Conservation (phyloP, 1,140 invertebrate genomes). For the Drosophila rhopaloa region DNA sequence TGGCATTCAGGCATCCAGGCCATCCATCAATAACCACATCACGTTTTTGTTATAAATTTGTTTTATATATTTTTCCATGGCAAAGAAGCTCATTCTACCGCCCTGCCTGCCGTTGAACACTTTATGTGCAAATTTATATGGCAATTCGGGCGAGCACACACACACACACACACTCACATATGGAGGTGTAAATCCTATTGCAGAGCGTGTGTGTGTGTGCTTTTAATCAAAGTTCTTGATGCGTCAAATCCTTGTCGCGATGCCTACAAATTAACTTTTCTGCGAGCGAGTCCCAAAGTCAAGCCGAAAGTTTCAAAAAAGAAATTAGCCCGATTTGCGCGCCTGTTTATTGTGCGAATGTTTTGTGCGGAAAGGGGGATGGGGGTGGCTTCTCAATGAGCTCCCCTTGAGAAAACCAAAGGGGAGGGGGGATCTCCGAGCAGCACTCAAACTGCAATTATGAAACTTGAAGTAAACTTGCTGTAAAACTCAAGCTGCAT, state of each 20-base stretch:
- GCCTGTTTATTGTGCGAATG: constrained; percentile 27
- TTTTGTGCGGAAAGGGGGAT: background rate
- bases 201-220: constrained; percentile 10
- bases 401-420: background rate
- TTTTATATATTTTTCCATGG: constrained; percentile 73
- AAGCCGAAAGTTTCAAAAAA: constrained; percentile 58
- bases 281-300: constrained; percentile 42
- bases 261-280: constrained; percentile 57
- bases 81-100: constrained; percentile 8
- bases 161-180: constrained; percentile 13
- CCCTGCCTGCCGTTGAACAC: constrained; percentile 29
- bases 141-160: constrained; percentile 33
- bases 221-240: constrained; percentile 54
- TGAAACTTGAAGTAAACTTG: constrained; percentile 46
- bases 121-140: constrained; percentile 64
- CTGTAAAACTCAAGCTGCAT: constrained; percentile 15
- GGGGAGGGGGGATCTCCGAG: constrained; percentile 1
- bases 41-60: constrained; percentile 81
- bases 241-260: constrained; percentile 47
- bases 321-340: constrained; percentile 56
- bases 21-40: constrained; percentile 78
- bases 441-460: constrained; percentile 65
- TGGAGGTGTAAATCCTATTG: constrained; percentile 51
- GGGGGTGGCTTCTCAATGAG: background rate
- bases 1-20: constrained; percentile 38